Base-by-base conservation (phyloP, 2,888 invertebrate genomes). In the Hydropsyche betteni region DNA sequence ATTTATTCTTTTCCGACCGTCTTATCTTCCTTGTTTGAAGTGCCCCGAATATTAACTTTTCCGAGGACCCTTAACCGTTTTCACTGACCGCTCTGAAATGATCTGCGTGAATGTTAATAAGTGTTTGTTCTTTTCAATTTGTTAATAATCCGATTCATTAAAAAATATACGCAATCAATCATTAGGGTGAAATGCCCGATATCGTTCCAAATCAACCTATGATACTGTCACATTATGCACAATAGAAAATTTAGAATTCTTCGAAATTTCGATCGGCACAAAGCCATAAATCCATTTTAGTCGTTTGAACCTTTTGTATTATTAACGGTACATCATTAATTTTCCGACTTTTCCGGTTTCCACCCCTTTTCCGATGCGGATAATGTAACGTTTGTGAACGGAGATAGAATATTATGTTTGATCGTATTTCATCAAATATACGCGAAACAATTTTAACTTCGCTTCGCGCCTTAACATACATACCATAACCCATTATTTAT, bases 1-100 rank as follows among this genome's bases (percentile, higher is more conserved):
- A 74, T 64, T 64, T 68, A 64, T 52, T 51, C 44, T 52, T 74
- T 50, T 50, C 38, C 24, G 50, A 53, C 44, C 50, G 50, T 14
- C 38, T 73, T 58, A 12, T 73, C 61, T 61, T 61, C 38, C n/a
- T 73, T 38, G 38, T 50, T 16, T n/a, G 36, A 68, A 68, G 68
- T 14, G 68, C 38, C 33, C 36, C 68, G 34, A 68, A 68, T 68
- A 68, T 68, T 68, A 68, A 68, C 68, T 68, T 68, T 68, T 34
- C 68, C 68, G 68, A 68, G 68, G 38, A 58, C 58, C 24, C 68
- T 68, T 16, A 10, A n/a, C 68, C 68, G 68, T 36, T 68, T 68
- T 64, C 44, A 34, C 34, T 10, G 68, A 34, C 36, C n/a, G 36
- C 12, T 36, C 33, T 34, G 12, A 16, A 16, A 64, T 24, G 14